Percentiles rank a stretch among this genome's conserved stretches.
These are phyloP conservation scores for Stomorhina lunata DNA, from an alignment of 2,888 invertebrate species.

Conservation along the genomic window DNA sequence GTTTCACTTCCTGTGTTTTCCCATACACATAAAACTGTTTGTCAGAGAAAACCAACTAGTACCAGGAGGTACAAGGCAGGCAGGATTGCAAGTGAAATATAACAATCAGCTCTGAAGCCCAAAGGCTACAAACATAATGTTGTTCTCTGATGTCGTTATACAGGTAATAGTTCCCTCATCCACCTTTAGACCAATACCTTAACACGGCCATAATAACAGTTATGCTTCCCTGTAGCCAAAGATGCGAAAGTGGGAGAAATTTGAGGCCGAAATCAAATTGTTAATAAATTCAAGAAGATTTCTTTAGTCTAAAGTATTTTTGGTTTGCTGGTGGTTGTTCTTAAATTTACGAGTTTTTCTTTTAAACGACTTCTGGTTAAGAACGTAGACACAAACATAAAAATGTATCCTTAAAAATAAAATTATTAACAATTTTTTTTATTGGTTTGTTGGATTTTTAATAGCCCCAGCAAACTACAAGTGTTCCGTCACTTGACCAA, in stretches of 20 bases:
- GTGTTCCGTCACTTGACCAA: constrained; percentile 5
- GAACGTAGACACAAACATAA: constrained; percentile 21
- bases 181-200: neutral
- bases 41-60: neutral
- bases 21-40: neutral
- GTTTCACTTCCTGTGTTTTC: neutral
- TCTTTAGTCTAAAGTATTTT: constrained; percentile 52
- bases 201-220: neutral
- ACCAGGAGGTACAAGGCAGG: constrained; percentile 3
- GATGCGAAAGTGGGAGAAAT: neutral
- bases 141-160: constrained; percentile 13
- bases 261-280: neutral
- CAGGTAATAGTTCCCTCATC: neutral
- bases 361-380: constrained; percentile 45
- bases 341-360: constrained; percentile 49
- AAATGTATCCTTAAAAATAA: constrained; percentile 23
- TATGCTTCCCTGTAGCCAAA: constrained; percentile 13
- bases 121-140: constrained; percentile 36
- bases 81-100: constrained; percentile 6
- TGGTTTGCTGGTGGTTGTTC: constrained; percentile 34
- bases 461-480: constrained; percentile 34
- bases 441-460: constrained; percentile 33
- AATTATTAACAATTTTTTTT: constrained; percentile 17
- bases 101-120: constrained; percentile 23
- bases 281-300: constrained; percentile 29